Evolutionary conservation across 1,140 invertebrate species (phyloP), one percentile per base, ranked within the genome.

Genomic region (Dreissena polymorpha): DNA sequence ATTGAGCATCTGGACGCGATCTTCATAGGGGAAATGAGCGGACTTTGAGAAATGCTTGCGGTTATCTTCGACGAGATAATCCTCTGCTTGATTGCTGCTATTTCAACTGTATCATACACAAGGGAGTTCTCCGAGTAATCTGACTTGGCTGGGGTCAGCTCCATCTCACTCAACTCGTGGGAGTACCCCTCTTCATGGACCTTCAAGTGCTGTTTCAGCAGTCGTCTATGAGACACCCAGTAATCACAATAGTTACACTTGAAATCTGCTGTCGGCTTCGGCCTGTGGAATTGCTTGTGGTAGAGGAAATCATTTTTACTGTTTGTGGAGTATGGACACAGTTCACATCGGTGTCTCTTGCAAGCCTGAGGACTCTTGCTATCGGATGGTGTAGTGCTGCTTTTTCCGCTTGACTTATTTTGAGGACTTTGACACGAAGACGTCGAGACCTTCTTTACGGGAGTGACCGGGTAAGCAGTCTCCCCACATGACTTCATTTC

Each of bases 261-360:
- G 92, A 96, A 97, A 29, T 95, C 95, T 29, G 91, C 90, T n/a
- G 89, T 86, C 13, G 89, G 86, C 72, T 95, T 94, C 10, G 95
- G 94, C 60, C 96, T 94, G 90, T 98, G 97, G 89, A 97, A 96
- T 90, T 97, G 96, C 86, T 96, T 96, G 87, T 97, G 96, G 91
- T 97, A 97, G 85, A 96, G 94, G 88, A 95, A 96, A 90, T 97
- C 96, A 63, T 96, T 96, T 91, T 96, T 96, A 89, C 95, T 97
- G 88, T 96, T 96, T 39, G 89, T 89, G 21, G 86, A 82, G 86
- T 90, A 89, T 13, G 92, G 89, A 90, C 91, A 90, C 87, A 90
- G 93, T 85, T 88, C 91, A 92, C 91, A 94, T 87, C 18, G 90
- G 70, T 86, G 90, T n/a, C 86, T 71, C 64, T 89, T 89, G 29